Base-by-base conservation (phyloP, 2,888 invertebrate species). In the Ernsta delagoae region DNA sequence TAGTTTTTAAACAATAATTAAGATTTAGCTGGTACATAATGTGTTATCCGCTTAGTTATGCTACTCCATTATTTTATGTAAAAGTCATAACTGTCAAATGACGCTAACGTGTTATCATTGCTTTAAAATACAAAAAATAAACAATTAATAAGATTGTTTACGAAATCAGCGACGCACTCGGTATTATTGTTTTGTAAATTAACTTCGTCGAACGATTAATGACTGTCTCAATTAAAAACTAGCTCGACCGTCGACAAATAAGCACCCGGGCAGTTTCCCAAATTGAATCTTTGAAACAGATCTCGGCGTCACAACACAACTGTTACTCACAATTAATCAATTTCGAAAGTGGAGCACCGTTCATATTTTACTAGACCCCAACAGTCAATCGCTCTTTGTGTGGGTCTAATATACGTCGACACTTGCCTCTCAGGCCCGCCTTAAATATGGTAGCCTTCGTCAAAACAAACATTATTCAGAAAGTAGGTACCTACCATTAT, bases 401-500 rank as follows among this genome's bases (percentile, higher is more conserved):
- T 92, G 92, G 92, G 92, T 91, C 92, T 82, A 81, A 83, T 80
- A 74, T 79, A 80, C 81, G 86, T 87, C 87, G 84, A 83, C 88
- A 86, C 85, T 81, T 79, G 77, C 75, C 79, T 76, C 78, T 78
- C 56, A 79, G 79, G 76, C 80, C 41, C 80, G 79, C 76, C 80
- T 79, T 85, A 84, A 88, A 89, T 87, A 85, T 86, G 83, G 84
- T 83, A 81, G 84, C 82, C 77, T 78, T 78, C 81, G 88, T 86
- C 89, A 89, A 88, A 93, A 91, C 87, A 93, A 92, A 90, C 88
- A 88, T 89, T 83, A 88, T 87, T 88, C 86, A 86, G 85, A 88
- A 87, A 80, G 79, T 76, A n/a, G n/a, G n/a, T n/a, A n/a, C n/a
- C n/a, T n/a, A 81, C 24, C 24, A 24, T 24, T 24, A 24, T 87